phyloP scores from a whole-genome alignment of 1,140 invertebrate species.

The Drosophila burlai region DNA sequence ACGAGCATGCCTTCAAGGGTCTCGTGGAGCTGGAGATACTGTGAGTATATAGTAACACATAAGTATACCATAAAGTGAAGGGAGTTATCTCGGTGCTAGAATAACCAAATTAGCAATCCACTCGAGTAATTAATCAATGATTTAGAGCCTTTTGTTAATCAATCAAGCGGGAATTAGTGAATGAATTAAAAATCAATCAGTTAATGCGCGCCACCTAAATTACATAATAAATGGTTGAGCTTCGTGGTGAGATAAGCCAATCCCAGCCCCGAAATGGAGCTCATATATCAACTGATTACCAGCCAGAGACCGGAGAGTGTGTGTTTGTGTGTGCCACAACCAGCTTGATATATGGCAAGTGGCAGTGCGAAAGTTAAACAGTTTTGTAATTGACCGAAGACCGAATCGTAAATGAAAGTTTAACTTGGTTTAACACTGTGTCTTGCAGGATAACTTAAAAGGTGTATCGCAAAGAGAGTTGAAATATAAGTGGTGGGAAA shows the following conservation, averaged over 20 bases:
- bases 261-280: slow-evolving; percentile 27
- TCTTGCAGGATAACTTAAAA: neutral
- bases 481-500: no score
- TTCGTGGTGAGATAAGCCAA: slow-evolving; percentile 38
- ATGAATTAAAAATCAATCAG: slow-evolving; percentile 56
- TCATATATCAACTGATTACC: slow-evolving; percentile 40
- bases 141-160: slow-evolving; percentile 37
- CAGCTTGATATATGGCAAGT: slow-evolving; percentile 22
- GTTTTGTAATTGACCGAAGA: slow-evolving; percentile 3
- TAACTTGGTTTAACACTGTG: neutral
- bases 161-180: slow-evolving; percentile 39
- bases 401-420: slow-evolving; percentile 8
- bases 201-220: slow-evolving; percentile 35
- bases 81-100: neutral
- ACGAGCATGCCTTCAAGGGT: slow-evolving; percentile 93
- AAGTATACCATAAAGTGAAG: slow-evolving; percentile 1
- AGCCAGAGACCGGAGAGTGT: neutral
- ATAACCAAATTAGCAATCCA: slow-evolving; percentile 17
- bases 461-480: no score
- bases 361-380: slow-evolving; percentile 17
- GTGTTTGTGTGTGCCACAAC: neutral
- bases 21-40: slow-evolving; percentile 93
- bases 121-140: slow-evolving; percentile 33
- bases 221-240: slow-evolving; percentile 49
- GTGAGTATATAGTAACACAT: slow-evolving; percentile 87